Conservation (phyloP, 2,113 vertebrate species). For the Ctenodactylus gundi region DNA sequence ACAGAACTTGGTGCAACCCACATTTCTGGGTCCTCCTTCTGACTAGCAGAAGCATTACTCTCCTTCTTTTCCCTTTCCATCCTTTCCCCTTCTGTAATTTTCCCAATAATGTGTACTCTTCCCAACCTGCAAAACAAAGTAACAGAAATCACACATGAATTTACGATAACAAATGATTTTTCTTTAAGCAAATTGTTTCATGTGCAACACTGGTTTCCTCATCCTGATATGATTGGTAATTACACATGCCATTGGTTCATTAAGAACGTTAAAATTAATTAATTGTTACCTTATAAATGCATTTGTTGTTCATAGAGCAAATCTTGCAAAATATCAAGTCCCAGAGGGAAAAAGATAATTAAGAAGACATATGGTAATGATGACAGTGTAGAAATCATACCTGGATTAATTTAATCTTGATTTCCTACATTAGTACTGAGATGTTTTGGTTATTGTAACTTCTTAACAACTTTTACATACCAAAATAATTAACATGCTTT, state of each 20-base stretch:
- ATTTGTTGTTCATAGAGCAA: constrained; percentile 45
- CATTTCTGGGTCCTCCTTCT: too few relatives aligned
- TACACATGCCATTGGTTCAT: constrained; percentile 4
- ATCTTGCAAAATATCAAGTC: constrained; percentile 43
- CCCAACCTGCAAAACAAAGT: too few relatives aligned
- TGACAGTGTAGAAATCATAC: constrained; percentile 38
- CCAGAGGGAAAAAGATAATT: constrained; percentile 49
- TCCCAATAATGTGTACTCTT: too few relatives aligned
- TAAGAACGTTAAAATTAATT: constrained; percentile 12
- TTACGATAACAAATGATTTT: not conserved
- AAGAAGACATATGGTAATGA: constrained; percentile 49
- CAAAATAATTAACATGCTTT: not conserved
- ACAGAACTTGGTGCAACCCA: too few relatives aligned
- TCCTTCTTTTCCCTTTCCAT: too few relatives aligned
- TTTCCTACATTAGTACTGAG: not conserved
- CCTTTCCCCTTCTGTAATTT: too few relatives aligned
- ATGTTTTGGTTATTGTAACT: constrained; percentile 52
- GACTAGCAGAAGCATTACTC: too few relatives aligned
- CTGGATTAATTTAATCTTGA: constrained; percentile 58
- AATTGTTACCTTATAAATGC: constrained; percentile 49
- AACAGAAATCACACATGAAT: not conserved
- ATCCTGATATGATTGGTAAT: constrained; percentile 5
- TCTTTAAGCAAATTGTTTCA: constrained; percentile 12
- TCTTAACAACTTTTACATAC: constrained; percentile 16
- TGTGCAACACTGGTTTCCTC: not conserved